Conservation (phyloP, 1,140 invertebrate species). For the Achatina immaculata region DNA sequence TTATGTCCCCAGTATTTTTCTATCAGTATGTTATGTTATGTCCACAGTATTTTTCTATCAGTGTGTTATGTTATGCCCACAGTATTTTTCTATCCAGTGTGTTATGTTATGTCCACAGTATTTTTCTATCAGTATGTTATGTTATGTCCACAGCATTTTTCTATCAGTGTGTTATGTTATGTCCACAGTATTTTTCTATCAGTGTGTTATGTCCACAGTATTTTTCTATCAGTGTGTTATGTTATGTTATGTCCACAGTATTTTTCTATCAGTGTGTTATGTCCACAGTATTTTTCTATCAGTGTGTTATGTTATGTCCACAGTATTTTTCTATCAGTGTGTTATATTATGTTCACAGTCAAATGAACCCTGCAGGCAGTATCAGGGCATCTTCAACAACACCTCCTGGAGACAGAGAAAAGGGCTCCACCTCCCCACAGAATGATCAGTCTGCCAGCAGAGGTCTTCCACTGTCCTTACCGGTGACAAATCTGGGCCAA, state of each 20-base stretch:
- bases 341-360: neutral
- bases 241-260: too few species aligned
- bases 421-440: conserved; percentile 5
- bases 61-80: neutral
- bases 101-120: neutral
- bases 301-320: too few species aligned
- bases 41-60: neutral
- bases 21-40: neutral
- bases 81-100: neutral
- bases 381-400: conserved; percentile 6
- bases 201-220: too few species aligned
- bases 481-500: neutral
- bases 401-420: conserved; percentile 26
- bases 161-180: too few species aligned
- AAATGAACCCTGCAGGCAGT: conserved; percentile 9
- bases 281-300: too few species aligned
- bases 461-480: conserved; percentile 39
- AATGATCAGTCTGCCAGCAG: conserved; percentile 1
- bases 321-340: too few species aligned
- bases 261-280: too few species aligned
- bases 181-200: too few species aligned
- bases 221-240: too few species aligned
- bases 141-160: too few species aligned
- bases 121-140: neutral
- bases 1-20: neutral